Conservation (phyloP, 2,113 vertebrate genomes). For the Rhodinocichla rosea region DNA sequence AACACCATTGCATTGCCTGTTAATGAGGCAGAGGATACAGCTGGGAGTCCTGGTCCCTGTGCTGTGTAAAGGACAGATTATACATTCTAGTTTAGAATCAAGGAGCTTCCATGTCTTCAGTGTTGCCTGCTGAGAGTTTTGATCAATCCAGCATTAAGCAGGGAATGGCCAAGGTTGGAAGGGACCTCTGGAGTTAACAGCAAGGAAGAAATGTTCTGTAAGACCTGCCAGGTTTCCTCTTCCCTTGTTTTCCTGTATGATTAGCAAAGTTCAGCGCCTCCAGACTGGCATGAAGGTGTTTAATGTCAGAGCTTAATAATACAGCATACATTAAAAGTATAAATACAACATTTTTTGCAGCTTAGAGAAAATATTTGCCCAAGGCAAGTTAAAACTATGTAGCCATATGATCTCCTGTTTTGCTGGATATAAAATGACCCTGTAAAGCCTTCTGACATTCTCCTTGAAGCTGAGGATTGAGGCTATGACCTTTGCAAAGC, state of each 20-base stretch:
- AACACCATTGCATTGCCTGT: neutral
- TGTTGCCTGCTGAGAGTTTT: neutral
- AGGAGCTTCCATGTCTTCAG: neutral
- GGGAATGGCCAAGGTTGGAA: neutral
- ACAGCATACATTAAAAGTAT: conserved; percentile 58
- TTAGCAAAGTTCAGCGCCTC: conserved; percentile 55
- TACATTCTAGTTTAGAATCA: neutral
- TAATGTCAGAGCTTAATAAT: conserved; percentile 65
- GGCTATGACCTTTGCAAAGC: conserved; percentile 63
- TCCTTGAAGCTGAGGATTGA: conserved; percentile 41
- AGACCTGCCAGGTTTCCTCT: neutral
- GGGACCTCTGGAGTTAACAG: neutral
- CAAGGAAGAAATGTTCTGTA: neutral
- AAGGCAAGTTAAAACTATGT: conserved; percentile 34
- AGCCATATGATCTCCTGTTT: neutral
- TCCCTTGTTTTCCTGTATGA: neutral
- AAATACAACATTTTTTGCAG: conserved; percentile 54
- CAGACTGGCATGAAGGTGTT: conserved; percentile 46
- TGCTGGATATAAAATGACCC: conserved; percentile 55
- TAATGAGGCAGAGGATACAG: neutral
- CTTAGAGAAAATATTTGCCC: conserved; percentile 53
- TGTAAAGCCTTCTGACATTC: conserved; percentile 62
- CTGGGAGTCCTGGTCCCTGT: neutral
- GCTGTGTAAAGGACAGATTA: neutral
- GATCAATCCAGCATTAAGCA: neutral